Evolutionary conservation across 1,140 invertebrate species (phyloP), one percentile per base, ranked within the genome.

Genomic region (Chrysomallon squamiferum): DNA sequence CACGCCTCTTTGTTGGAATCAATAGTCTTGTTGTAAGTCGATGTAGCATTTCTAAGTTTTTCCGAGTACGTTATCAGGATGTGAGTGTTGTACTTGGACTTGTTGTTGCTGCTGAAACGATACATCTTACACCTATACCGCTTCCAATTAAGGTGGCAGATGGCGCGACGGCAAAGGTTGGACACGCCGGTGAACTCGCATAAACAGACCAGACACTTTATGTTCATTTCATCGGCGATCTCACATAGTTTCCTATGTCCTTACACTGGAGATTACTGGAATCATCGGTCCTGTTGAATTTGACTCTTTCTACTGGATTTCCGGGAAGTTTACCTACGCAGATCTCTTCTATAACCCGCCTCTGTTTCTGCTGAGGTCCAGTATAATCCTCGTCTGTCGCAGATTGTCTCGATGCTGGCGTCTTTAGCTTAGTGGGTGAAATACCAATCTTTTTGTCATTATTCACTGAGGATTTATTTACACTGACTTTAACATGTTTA

Each of bases 81-180:
- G 69, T 86, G 85, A 18, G 64, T 72, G 47, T 73, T 76, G 61
- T 77, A 81, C 41, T 85, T 76, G 1, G 84, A 85, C 59, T 77
- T 72, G 57, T 83, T 82, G 60, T 83, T 86, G 45, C 80, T 71
- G 32, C 75, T 77, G 66, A 81, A 86, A 7, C 71, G 60, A 68
- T 85, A 86, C 20, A 82, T 57, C 30, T 82, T 83, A 64, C 85
- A 86, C 59, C 83, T 81, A 62, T 77, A 86, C 4, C 85, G 70
- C n/a, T 76, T 77, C 83, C 84, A 86, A 7, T 83, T 84, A 43
- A 86, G 72, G 66, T 86, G 85, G 18, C 78, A 69, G 7, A 85
- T 82, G 27, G 79, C 79, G 71, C 86, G 85, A 15, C 82, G 75
- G 7, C 82, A 72, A n/a, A 86, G 66, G 72, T 84, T 85, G 13